A percentile compares a stretch with the other conserved stretches of the same genome.
phyloP scores from a whole-genome alignment of 2,797 vertebrate genomes.

The Orientallactaga sibirica region DNA sequence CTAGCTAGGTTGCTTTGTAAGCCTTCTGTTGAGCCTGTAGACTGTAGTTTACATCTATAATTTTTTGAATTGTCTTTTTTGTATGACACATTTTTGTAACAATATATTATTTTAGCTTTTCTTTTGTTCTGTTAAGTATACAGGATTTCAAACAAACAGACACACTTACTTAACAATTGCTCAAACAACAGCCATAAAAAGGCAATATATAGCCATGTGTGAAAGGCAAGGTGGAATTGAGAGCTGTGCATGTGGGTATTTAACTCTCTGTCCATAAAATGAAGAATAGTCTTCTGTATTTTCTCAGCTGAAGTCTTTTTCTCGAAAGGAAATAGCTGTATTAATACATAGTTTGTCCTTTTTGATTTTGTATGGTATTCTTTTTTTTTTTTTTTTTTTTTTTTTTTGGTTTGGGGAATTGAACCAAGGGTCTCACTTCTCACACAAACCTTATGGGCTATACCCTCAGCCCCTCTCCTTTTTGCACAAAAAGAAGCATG shows the following conservation, averaged over 20 bases:
- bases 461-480: background rate
- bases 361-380: background rate
- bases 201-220: background rate
- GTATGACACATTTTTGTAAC: conserved; percentile 36
- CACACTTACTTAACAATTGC: background rate
- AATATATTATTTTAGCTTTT: conserved; percentile 11
- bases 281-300: background rate
- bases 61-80: conserved; percentile 1
- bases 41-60: conserved; percentile 30
- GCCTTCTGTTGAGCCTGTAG: conserved; percentile 29
- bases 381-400: background rate
- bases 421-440: background rate
- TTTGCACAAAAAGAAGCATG: background rate
- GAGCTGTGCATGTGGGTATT: background rate
- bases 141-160: conserved; percentile 30
- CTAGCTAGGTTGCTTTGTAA: conserved; percentile 18
- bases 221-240: background rate
- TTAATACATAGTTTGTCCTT: background rate
- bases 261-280: background rate
- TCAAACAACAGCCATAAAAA: conserved; percentile 12
- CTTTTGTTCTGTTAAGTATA: conserved; percentile 39
- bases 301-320: background rate
- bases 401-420: background rate
- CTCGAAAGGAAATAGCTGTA: background rate
- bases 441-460: background rate